These are phyloP conservation scores for Nipponacmea schrenckii DNA, from an alignment of 2,888 invertebrate species.

Conservation along the genomic window DNA sequence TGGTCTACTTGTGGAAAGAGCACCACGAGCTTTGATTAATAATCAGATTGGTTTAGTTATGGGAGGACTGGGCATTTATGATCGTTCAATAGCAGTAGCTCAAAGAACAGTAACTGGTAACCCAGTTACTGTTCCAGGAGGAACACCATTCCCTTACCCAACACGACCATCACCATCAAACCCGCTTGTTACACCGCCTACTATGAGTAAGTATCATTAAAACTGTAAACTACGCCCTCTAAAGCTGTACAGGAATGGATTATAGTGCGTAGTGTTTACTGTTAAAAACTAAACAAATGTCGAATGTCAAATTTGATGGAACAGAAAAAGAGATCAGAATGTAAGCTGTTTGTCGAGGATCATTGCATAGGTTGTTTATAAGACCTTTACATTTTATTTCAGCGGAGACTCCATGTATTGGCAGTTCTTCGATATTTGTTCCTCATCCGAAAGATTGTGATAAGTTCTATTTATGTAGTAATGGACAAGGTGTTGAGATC, in stretches of 20 bases:
- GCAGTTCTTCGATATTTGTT: background rate
- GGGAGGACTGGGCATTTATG: slow-evolving; percentile 31
- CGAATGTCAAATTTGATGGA: too few species aligned
- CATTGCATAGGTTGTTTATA: too few species aligned
- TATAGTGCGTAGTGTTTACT: too few species aligned
- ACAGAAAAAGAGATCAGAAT: too few species aligned
- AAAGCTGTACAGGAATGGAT: too few species aligned
- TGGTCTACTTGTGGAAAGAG: slow-evolving; percentile 29
- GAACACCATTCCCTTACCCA: background rate
- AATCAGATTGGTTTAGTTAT: slow-evolving; percentile 19
- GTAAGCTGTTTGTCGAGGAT: too few species aligned
- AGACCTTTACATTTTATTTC: background rate
- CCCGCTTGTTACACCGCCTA: background rate
- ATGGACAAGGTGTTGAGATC: slow-evolving; percentile 12
- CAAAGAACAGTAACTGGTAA: slow-evolving; percentile 19
- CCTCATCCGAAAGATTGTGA: slow-evolving; percentile 22
- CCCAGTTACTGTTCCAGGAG: slow-evolving; percentile 1
- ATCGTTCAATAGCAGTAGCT: slow-evolving; percentile 27
- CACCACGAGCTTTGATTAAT: slow-evolving; percentile 15
- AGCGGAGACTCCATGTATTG: background rate
- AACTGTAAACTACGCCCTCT: too few species aligned
- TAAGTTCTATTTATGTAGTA: slow-evolving; percentile 21
- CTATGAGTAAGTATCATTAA: too few species aligned
- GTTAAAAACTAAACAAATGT: too few species aligned
- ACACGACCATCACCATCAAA: background rate